These are phyloP conservation scores for Xestia ashworthii DNA, from an alignment of 2,888 invertebrate species.

Conservation along the genomic window DNA sequence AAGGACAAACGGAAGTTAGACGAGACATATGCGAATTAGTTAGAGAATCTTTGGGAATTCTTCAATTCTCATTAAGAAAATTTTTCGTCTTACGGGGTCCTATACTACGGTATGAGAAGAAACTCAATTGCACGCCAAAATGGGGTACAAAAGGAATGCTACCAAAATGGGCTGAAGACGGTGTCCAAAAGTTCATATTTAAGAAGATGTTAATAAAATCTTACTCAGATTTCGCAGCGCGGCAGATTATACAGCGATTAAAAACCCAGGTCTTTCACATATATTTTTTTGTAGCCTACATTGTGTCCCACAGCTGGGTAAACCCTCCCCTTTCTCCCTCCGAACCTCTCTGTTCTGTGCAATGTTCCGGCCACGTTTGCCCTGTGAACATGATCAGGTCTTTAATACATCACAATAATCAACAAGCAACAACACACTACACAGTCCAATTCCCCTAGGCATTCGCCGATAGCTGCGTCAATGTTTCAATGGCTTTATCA, in stretches of 20 bases:
- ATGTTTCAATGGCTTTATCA: slow-evolving; percentile 54
- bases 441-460: not conserved
- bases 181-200: not conserved
- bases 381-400: not conserved
- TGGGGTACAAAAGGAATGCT: not conserved
- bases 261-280: not conserved
- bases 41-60: not conserved
- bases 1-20: not conserved
- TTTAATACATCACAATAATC: not conserved
- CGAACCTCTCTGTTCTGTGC: too few relatives aligned
- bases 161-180: not conserved
- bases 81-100: not conserved
- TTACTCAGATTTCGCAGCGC: not conserved
- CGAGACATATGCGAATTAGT: not conserved
- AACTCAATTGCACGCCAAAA: not conserved
- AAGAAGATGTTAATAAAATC: not conserved
- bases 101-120: not conserved
- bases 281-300: too few relatives aligned
- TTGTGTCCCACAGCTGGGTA: too few relatives aligned
- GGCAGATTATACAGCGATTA: not conserved
- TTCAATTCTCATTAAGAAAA: not conserved
- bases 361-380: too few relatives aligned
- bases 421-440: slow-evolving; percentile 11
- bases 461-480: slow-evolving; percentile 42
- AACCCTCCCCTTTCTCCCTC: too few relatives aligned